Conservation (phyloP, 1,140 invertebrate genomes). For the Mycetomoellerius zeteki region DNA sequence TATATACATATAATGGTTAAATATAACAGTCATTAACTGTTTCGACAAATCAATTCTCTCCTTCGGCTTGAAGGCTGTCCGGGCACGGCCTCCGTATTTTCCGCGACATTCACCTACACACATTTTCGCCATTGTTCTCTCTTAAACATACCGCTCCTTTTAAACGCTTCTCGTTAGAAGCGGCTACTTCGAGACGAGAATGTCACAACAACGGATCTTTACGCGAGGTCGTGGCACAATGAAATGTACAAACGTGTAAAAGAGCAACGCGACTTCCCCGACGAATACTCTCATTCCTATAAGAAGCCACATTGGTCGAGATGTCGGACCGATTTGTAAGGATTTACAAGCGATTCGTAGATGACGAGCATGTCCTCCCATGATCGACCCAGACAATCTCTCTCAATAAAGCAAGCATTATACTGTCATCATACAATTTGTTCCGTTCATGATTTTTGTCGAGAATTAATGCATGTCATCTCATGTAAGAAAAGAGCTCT, state of each 20-base stretch:
- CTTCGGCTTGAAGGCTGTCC: conserved; percentile 32
- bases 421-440: conserved; percentile 61
- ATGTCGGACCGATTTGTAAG: conserved; percentile 53
- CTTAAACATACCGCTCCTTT: conserved; percentile 59
- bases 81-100: conserved; percentile 50
- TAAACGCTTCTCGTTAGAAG: conserved; percentile 57
- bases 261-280: conserved; percentile 42
- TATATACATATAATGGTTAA: background rate
- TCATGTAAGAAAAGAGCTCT: background rate
- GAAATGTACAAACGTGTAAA: conserved; percentile 29
- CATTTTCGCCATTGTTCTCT: conserved; percentile 62
- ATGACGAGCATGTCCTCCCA: background rate
- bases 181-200: conserved; percentile 22
- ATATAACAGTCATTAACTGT: background rate
- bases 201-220: conserved; percentile 50
- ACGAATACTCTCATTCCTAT: conserved; percentile 19
- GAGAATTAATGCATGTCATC: background rate
- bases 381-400: conserved; percentile 40
- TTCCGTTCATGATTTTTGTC: conserved; percentile 36
- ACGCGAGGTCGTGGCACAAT: conserved; percentile 24
- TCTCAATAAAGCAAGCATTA: conserved; percentile 61
- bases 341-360: conserved; percentile 58
- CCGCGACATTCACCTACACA: conserved; percentile 53
- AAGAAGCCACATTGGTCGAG: conserved; percentile 44
- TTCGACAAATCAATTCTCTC: conserved; percentile 28